A percentile compares a stretch with the other conserved stretches of the same genome.
phyloP scores from a whole-genome alignment of 2,113 vertebrate species.

The Brevimyrus niger region DNA sequence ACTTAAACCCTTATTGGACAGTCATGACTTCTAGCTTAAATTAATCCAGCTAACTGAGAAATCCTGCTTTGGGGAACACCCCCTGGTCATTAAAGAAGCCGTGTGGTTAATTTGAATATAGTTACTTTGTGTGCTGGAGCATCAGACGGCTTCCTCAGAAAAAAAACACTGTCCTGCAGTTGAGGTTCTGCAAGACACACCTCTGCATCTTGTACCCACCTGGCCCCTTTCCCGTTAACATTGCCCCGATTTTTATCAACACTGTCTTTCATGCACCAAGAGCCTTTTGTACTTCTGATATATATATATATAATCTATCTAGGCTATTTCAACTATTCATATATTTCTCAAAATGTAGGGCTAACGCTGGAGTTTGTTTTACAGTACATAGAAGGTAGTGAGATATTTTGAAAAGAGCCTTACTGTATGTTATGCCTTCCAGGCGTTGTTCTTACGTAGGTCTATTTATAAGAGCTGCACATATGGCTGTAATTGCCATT shows the following conservation, averaged over 20 bases:
- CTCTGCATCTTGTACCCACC: slow-evolving; percentile 15
- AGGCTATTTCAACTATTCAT: neutral
- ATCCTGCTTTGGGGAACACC: neutral
- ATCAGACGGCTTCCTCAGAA: slow-evolving; percentile 57
- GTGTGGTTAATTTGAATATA: slow-evolving; percentile 48
- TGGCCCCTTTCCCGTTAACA: neutral
- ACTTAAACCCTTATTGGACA: neutral
- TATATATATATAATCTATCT: neutral
- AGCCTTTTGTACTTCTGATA: neutral
- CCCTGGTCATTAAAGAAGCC: slow-evolving; percentile 31
- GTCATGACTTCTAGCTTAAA: neutral
- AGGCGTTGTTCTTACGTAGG: neutral
- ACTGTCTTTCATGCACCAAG: neutral
- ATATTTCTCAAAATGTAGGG: neutral
- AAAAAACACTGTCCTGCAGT: slow-evolving; percentile 57
- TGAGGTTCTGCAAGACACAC: slow-evolving; percentile 32
- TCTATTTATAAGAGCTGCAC: slow-evolving; percentile 9
- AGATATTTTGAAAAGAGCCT: neutral
- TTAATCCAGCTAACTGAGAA: neutral
- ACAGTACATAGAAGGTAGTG: neutral
- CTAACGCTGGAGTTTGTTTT: neutral
- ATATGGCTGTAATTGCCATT: slow-evolving; percentile 19
- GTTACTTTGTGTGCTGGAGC: slow-evolving; percentile 50
- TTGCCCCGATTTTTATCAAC: neutral
- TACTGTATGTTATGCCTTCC: neutral